phyloP scores from a whole-genome alignment of 2,113 vertebrate genomes.

The Sorex araneus region DNA sequence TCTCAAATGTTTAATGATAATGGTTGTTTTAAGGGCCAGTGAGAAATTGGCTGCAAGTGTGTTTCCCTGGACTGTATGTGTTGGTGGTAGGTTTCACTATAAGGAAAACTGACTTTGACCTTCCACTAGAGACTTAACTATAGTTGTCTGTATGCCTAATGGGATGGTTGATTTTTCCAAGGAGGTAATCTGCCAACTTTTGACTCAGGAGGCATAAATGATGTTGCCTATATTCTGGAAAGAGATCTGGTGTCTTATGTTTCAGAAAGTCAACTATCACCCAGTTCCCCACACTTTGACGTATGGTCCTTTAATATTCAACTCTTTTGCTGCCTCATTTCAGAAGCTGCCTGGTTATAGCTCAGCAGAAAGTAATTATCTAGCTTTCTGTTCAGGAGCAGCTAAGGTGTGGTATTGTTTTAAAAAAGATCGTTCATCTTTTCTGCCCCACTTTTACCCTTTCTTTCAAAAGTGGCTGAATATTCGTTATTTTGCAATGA shows the following conservation, averaged over 20 bases:
- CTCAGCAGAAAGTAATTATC: not conserved
- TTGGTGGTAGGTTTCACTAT: not conserved
- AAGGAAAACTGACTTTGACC: not conserved
- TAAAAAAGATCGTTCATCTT: not conserved
- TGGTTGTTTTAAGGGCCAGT: not conserved
- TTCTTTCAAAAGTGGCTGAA: not conserved
- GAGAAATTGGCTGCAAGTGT: not conserved
- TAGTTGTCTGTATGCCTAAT: not conserved
- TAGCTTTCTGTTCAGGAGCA: not conserved
- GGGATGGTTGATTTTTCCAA: not conserved
- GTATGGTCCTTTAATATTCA: accelerated
- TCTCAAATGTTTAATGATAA: not conserved
- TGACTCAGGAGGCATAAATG: not conserved
- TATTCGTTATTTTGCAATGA: not conserved
- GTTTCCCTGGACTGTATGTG: not conserved
- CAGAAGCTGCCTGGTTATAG: not conserved
- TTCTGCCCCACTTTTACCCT: not conserved
- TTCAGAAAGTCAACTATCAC: not conserved
- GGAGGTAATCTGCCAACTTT: not conserved
- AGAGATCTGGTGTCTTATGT: not conserved
- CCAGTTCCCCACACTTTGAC: not conserved
- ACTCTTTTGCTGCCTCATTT: not conserved
- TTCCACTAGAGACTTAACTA: not conserved
- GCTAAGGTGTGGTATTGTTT: not conserved
- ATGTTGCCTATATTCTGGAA: not conserved